Evolutionary conservation across 2,888 invertebrate species (phyloP), one percentile per base, ranked within the genome.

Genomic region (Harpalus rufipes): DNA sequence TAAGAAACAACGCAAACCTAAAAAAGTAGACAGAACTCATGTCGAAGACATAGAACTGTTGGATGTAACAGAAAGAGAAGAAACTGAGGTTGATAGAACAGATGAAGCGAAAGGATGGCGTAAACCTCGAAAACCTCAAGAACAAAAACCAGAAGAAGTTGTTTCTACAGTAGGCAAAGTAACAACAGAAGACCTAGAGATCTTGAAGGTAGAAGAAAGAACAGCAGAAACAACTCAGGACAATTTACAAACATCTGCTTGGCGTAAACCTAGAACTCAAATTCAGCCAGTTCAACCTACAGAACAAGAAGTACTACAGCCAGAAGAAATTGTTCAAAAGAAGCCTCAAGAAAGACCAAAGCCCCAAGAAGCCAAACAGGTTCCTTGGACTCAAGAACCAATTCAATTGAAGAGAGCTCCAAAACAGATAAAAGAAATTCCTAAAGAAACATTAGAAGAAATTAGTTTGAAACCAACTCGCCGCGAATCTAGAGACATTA

Each of bases 341-440:
- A 32, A 58, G 12, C 85, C 87, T 61, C 76, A 85, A 85, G 76
- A 82, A 14, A 86, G 83, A 76, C 58, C 85, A 79, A 80, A 87
- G 86, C 85, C 41, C 81, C 56, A 84, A 59, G 78, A 83, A 63
- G 39, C 12, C 4, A 88, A 88, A 39, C 87, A 87, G 61, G 86
- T 87, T 86, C 93, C 93, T n/a, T 94, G 94, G 94, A 95, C 93
- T 6, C 93, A 95, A 88, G 94, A 95, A 90, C 92, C 92, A 86
- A 91, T 93, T 39, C 91, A 89, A 56, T 88, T 93, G 7, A 94
- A 93, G 86, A 90, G 89, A 86, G 87, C 91, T 0, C 89, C 88
- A 85, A 86, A 86, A 88, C 89, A 90, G 44, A 89, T 87, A 84
- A 91, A 91, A 87, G 89, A 89, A 74, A 85, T 91, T 68, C 87